Evolutionary conservation across 2,888 invertebrate species (phyloP).

Genomic region (Melanophora roralis): DNA sequence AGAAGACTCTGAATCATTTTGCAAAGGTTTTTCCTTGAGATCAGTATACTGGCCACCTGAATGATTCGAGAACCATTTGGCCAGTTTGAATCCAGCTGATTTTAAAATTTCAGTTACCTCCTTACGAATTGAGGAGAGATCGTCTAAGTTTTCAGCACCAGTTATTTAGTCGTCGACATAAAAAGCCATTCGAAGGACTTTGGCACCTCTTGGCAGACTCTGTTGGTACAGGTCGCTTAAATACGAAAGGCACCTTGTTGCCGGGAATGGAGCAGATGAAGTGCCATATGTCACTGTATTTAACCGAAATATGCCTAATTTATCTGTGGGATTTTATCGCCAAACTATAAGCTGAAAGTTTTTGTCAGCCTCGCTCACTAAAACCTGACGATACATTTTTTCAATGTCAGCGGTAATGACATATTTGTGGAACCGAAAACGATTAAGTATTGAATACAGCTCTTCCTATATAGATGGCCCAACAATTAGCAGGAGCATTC

Average conservation of each 20-base stretch:
- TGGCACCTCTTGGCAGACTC: not conserved
- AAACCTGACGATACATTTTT: conserved; percentile 8
- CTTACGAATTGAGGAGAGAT: not conserved
- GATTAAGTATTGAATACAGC: no score
- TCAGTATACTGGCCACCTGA: not conserved
- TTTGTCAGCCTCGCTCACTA: not conserved
- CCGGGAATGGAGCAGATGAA: not conserved
- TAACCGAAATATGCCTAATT: no score
- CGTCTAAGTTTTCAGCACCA: not conserved
- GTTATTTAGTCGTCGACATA: not conserved
- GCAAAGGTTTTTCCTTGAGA: not conserved
- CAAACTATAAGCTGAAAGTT: not conserved
- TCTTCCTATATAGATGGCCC: no score
- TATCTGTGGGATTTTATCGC: not conserved
- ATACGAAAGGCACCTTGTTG: not conserved
- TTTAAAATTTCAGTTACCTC: not conserved
- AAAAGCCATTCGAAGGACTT: not conserved
- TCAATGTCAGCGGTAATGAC: no score
- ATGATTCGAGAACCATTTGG: not conserved
- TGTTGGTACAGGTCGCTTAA: not conserved
- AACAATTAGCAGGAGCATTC: no score
- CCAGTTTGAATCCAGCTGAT: not conserved
- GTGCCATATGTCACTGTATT: not conserved
- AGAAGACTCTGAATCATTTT: not conserved
- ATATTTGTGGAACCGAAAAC: no score